Evolutionary conservation across 2,113 vertebrate species (phyloP), one percentile per base, ranked within the genome.

Genomic region (Potamarius usumacintae): DNA sequence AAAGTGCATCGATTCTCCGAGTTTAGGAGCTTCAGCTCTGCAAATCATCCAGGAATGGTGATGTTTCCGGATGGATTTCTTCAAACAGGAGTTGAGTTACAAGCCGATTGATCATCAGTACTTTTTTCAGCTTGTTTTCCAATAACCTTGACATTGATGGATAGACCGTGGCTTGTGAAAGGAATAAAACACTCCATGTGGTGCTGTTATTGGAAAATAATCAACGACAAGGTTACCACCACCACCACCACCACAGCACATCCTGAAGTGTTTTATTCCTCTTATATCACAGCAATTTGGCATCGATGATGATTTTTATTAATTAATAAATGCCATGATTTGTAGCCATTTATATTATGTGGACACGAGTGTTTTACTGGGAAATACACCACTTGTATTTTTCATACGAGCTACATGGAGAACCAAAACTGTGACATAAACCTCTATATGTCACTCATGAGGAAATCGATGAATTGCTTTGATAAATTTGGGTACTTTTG

Each of bases 21-120:
- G 87, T 87, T 91, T 81, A 52, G 82, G 60, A 85, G 89, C 76
- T 57, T 87, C 76, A 52, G 67, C 58, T 65, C n/a, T 42, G 53
- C 77, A 81, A 84, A 83, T n/a, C 57, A 18, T 82, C 79, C 57
- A 48, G 57, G 76, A 22, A 82, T 67, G 80, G 50, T n/a, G 72
- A 80, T 63, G 50, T 80, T 91, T 90, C 90, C 88, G 85, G 52
- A 17, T 30, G 84, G 48, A 50, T 81, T 89, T 85, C 83, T 86
- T 89, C 53, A 85, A 86, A 83, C 12, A n/a, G 9, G 85, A 89
- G 53, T 91, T 85, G 67, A 83, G 82, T 91, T 92, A 89, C 86
- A 88, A 74, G 57, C 58, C 2, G 62, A 84, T 69, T 86, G 86
- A 88, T 86, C 90, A 72, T 14, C 25, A 25, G 25, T 82, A 17